Evolutionary conservation across 2,113 vertebrate genomes (phyloP).

Genomic region (Danio rerio): GRCz12tu NC_133196.1:48532001-48532500

Average conservation of each 20-base stretch:
- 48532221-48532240: conserved; percentile 31
- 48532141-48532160: conserved; percentile 4
- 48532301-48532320: conserved; percentile 26
- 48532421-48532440: conserved; percentile 2
- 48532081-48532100: neutral
- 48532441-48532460: conserved; percentile 24
- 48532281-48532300: conserved; percentile 11
- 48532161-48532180: conserved; percentile 14
- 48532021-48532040: neutral
- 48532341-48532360: conserved; percentile 5
- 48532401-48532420: neutral
- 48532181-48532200: neutral
- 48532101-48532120: too few relatives aligned
- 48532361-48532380: conserved; percentile 19
- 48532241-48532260: conserved; percentile 25
- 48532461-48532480: conserved; percentile 2
- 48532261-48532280: conserved; percentile 4
- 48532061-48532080: conserved; percentile 6
- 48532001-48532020: conserved; percentile 1
- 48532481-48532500: neutral
- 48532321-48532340: neutral
- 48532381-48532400: neutral
- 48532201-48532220: conserved; percentile 4
- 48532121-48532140: neutral
- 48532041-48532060: neutral